Evolutionary conservation across 2,797 vertebrate genomes (phyloP), one percentile per base, ranked within the genome.

Genomic region (Pampus argenteus): DNA sequence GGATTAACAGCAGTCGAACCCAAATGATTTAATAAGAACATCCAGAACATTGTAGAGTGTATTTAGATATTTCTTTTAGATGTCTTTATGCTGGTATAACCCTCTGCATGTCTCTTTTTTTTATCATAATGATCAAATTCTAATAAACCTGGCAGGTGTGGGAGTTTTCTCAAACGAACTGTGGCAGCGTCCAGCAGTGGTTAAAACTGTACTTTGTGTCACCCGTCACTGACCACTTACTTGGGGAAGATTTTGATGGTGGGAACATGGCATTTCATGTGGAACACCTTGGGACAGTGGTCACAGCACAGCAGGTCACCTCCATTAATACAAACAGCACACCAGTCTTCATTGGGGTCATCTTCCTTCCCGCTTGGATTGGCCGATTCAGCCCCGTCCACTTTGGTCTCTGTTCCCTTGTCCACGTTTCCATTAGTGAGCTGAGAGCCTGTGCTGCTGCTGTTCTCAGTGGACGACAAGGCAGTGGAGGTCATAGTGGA

Each of bases 321-420:
- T 55, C 98, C 98, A 0, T 99, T 99, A 85, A 96, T 98, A 89
- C 98, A 99, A 64, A 99, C 98, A 0, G 97, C 98, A 64, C 98
- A 99, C 98, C 98, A 99, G 92, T 99, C 98, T 88, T 99, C 98
- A 57, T 99, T 99, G 3, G 98, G 98, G 77, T 99, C 98, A 0
- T 99, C 98, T 0, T 99, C 98, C 86, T 98, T 98, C 22, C 81
- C 88, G 6, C 70, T 74, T 6, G 74, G 66, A 82, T 88, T 95
- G 59, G 26, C 74, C 1, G 84, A 66, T 26, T 57, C 88, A 6
- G 78, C 87, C 82, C 36, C 92, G 2, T 90, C 92, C 40, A 77
- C 91, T 10, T 68, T 89, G 14, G 94, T 36, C 11, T 83, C 71
- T 22, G 49, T 86, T 89, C 31, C 94, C 84, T 86, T 94, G 1